Evolutionary conservation across 2,888 invertebrate species (phyloP), one percentile per base, ranked within the genome.

Genomic region (Amphipoea lucens): DNA sequence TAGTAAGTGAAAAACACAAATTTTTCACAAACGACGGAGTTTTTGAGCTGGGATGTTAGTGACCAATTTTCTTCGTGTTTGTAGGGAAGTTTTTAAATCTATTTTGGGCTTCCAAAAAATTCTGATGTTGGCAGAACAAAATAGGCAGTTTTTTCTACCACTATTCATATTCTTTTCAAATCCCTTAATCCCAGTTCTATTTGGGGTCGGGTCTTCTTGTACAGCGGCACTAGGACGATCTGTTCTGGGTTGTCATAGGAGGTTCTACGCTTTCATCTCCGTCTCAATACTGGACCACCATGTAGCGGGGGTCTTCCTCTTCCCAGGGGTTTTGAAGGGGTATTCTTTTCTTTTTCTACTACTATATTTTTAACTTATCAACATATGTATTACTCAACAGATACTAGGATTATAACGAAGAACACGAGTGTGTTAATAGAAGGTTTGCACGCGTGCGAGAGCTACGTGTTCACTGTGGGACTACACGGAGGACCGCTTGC

Each of bases 401-500:
- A 93, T 74, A 95, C 94, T 2, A 91, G 90, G 54, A 91, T 95
- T 70, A 73, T 92, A 63, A 96, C 96, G 0, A 93, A 89, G 71
- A 96, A 97, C 75, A 95, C 97, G 2, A 97, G 97, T 17, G 95
- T 97, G 4, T 95, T 97, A 0, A 95, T 98, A 17, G 95, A 97
- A 7, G 96, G 97, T 67, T 93, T 99, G 86, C 97, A 98, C 85
- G 97, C 98, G 1, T 99, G 99, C 88, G 98, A 98, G 91, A 97
- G 97, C 1, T 98, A 98, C 92, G 93, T 98, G 76, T 98, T 98
- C 92, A 97, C 97, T 7, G 98, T 98, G 7, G 98, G 98, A 0
- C 92, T 98, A 20, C 97, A 97, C 0, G 98, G 98, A 0, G 98
- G 98, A 0, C 98, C 98, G 1, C 94, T 98, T 67, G 95, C 97